Evolutionary conservation across 2,113 vertebrate genomes (phyloP), one percentile per base, ranked within the genome.

Genomic region (Heterocephalus glaber): DNA sequence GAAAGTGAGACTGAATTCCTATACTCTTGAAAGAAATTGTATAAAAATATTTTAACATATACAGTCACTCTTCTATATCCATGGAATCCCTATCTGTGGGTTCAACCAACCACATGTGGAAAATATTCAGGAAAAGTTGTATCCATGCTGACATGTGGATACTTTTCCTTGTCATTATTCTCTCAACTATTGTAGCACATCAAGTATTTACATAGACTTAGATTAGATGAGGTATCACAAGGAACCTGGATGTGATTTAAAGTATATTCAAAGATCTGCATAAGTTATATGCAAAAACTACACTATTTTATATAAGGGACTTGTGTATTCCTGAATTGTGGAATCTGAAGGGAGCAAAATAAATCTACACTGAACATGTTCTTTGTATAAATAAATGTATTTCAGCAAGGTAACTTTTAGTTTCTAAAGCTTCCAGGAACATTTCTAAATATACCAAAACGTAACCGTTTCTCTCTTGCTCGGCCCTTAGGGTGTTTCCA

Each of bases 401-500:
- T 44, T 82, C 60, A 47, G 5, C 47, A 0, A 47, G 16, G n/a
- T 26, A 7, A 47, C 77, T 80, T 89, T 84, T 41, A 22, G 8
- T 85, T 70, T 80, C 66, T 58, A 13, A 81, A 33, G 84, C 6
- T 87, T 60, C 20, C 44, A 28, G 89, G 20, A 70, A 44, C 28
- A 8, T 44, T 49, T 41, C 76, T 80, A 20, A 79, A 49, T 35
- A 16, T 3, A 7, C 22, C 12, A 8, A 30, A 30, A 72, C 82
- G 12, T 58, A 30, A 14, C 19, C 30, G 4, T 2, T 35, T 61
- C 10, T 77, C 56, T 72, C 58, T 1, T n/a, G 54, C 13, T 49
- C 86, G 97, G 56, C 66, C 83, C 65, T 89, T 86, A 66, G 96
- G 96, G 95, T 96, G 80, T 97, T 97, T 94, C 94, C 95, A 89